Base-by-base conservation (phyloP, 2,888 invertebrate genomes). In the Seira ritae region DNA sequence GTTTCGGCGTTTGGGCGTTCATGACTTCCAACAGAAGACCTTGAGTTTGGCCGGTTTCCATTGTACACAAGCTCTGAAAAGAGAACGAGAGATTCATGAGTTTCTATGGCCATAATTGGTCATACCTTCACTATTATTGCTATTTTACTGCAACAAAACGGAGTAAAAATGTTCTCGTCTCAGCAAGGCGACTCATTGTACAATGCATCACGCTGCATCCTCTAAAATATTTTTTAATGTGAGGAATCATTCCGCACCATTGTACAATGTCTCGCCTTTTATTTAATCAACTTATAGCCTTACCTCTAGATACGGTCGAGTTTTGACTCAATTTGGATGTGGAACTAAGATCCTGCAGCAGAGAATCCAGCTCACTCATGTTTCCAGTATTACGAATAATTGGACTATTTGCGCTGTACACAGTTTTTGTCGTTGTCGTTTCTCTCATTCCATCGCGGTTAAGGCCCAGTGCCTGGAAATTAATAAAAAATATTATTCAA, bases 311-410 rank as follows among this genome's bases (percentile, higher is more conserved):
- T 10, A 85, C 74, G 50, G 85, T 77, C 42, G 88, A 86, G 71
- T 84, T 85, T 15, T 87, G 89, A 84, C 85, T 84, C 73, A 84
- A 81, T 70, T 88, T 89, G 12, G 88, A 86, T 6, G 87, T 85
- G 20, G 89, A 85, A 92, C 97, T 97, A 89, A 98, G 93, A 91
- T 98, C 98, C 90, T 97, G 95, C 79, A 98, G 92, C 74, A 98
- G 92, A 17, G 95, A 96, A 91, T 98, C 98, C 90, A 98, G 91
- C 91, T 98, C 98, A 0, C 96, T 95, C 88, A 89, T 89, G 69
- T 89, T 89, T 77, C 87, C 89, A 67, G 88, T 75, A 81, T 88
- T 89, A 24, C 86, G 85, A 68, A 89, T 88, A 24, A 89, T 72
- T 55, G 89, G 89, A 84, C 88, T 88, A 71, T 86, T 83, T 79